Evolutionary conservation across 53 echinoderm and acorn worm genomes (phyloP), one percentile per base, ranked within the genome.

Genomic region (Apostichopus leukothele): DNA sequence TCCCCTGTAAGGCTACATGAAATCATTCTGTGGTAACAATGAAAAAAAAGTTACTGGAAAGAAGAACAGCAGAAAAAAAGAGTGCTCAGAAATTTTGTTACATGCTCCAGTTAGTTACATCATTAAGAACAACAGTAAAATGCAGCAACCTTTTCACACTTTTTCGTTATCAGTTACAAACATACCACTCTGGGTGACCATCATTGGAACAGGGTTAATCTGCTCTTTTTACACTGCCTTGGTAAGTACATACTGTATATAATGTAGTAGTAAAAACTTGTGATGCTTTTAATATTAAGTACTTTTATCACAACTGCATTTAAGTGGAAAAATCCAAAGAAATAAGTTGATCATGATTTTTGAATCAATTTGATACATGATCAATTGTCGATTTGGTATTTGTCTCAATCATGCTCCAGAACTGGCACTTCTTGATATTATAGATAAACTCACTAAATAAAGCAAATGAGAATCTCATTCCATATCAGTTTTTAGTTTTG

Each of bases 221-320:
- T 96, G 96, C 73, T 92, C 96, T 8, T 9, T 92, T 51, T 96
- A 96, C 76, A 96, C 93, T 54, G 87, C 96, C 74, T 53, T 96
- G 90, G 96, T 96, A 55, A 94, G 92, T 89, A 73, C 39, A 61
- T 51, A 76, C 10, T 76, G 23, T 76, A 39, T 39, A 39, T 39
- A 39, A 39, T 39, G 39, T 39, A 39, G 39, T 39, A 39, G 39
- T 39, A 39, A 39, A 39, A 39, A 39, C 39, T 39, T 39, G 39
- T 39, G 39, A 39, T 39, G 39, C 39, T 39, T 39, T 22, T 76
- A 11, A 76, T 21, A 76, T n/a, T 76, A 76, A 76, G 27, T 21
- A 0, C n/a, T 19, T 76, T 76, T 76, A 25, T 39, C 39, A 39
- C 39, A 39, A 39, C 39, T 39, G 39, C 39, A 39, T 39, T 39